Conservation (phyloP, 2,888 invertebrate species). For the Ennomos erosarius region DNA sequence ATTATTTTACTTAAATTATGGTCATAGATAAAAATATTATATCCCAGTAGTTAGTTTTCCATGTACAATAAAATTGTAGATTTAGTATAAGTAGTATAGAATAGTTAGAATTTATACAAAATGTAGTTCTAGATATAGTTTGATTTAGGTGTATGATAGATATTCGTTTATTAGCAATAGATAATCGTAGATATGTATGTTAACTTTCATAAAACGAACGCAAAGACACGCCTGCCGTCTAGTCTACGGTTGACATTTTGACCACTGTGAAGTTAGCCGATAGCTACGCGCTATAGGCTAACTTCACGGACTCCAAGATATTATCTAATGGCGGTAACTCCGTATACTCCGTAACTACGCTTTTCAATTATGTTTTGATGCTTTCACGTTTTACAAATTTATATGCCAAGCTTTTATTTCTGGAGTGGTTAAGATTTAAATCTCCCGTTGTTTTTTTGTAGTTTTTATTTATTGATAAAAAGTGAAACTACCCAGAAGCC, state of each 20-base stretch:
- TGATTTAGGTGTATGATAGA: constrained; percentile 75
- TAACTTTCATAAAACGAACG: constrained; percentile 51
- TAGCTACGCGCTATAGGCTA: too few species aligned
- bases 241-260: constrained; percentile 34
- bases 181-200: constrained; percentile 63
- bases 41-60: constrained; percentile 80
- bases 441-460: background rate
- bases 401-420: background rate
- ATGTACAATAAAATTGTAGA: constrained; percentile 84
- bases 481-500: constrained; percentile 74
- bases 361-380: too few species aligned
- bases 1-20: constrained; percentile 82
- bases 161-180: constrained; percentile 67
- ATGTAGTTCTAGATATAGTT: constrained; percentile 74
- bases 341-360: too few species aligned
- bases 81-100: constrained; percentile 71
- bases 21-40: constrained; percentile 74
- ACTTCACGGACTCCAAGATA: too few species aligned
- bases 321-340: too few species aligned
- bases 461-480: constrained; percentile 40
- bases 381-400: constrained; percentile 20
- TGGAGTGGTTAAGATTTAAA: background rate
- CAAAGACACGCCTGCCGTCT: constrained; percentile 50
- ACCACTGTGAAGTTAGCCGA: constrained; percentile 38
- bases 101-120: constrained; percentile 84